A percentile compares a stretch with the other conserved stretches of the same genome.
Evolutionary conservation across 1,140 invertebrate genomes (phyloP).

Genomic region (Zaprionus gabonicus): DNA sequence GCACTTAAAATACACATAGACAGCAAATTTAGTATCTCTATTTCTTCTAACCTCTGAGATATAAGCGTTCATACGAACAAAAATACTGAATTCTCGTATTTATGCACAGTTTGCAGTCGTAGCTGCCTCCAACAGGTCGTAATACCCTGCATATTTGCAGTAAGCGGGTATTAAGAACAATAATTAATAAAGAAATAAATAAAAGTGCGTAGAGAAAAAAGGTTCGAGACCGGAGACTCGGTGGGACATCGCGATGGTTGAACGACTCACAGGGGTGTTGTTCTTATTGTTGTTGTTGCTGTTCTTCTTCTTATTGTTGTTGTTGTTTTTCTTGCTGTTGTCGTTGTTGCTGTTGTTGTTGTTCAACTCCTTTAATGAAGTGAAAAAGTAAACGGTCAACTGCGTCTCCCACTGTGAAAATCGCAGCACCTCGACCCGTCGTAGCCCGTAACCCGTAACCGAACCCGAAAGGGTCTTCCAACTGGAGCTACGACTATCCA

Average conservation of each 20-base stretch:
- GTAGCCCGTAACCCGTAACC: too few species aligned
- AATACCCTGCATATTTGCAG: background rate
- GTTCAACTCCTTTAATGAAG: slow-evolving; percentile 75
- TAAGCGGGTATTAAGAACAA: slow-evolving; percentile 25
- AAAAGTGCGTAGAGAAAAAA: slow-evolving; percentile 21
- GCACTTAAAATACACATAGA: too few species aligned
- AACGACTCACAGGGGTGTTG: background rate
- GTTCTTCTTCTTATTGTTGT: too few species aligned
- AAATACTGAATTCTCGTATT: too few species aligned
- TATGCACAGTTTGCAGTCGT: too few species aligned
- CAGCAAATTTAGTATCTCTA: too few species aligned
- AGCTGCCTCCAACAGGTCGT: background rate
- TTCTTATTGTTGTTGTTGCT: too few species aligned
- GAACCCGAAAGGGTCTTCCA: background rate
- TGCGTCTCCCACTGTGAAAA: slow-evolving; percentile 44
- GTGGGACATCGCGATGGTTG: slow-evolving; percentile 22
- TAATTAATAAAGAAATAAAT: slow-evolving; percentile 75
- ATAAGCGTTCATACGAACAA: too few species aligned
- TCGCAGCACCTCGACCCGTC: background rate
- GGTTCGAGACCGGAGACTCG: slow-evolving; percentile 1
- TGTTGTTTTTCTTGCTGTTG: too few species aligned
- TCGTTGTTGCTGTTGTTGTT: too few species aligned
- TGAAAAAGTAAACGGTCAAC: slow-evolving; percentile 33
- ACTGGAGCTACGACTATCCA: slow-evolving; percentile 28
- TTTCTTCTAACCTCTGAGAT: too few species aligned